Evolutionary conservation across 1,140 invertebrate genomes (phyloP).

Genomic region (Agrypnia vestita): DNA sequence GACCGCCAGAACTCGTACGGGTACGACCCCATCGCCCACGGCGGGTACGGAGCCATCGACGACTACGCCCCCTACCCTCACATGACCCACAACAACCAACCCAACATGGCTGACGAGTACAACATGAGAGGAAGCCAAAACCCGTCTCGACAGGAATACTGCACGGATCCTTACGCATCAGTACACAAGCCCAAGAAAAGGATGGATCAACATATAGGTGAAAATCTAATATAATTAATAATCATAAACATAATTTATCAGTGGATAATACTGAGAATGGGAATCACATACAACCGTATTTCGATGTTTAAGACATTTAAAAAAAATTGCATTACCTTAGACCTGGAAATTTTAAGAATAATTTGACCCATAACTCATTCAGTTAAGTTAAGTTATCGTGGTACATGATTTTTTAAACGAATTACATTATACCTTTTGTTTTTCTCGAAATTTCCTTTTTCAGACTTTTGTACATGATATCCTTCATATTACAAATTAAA

Average conservation of each 20-base stretch:
- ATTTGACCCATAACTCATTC: too few relatives aligned
- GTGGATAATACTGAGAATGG: background rate
- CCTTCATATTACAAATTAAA: too few relatives aligned
- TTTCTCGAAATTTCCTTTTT: too few relatives aligned
- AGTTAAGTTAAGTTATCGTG: too few relatives aligned
- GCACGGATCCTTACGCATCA: constrained; percentile 87
- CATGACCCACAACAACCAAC: constrained; percentile 78
- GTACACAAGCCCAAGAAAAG: constrained; percentile 91
- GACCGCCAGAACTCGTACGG: constrained; percentile 79
- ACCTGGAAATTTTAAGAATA: too few relatives aligned
- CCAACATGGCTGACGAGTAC: constrained; percentile 78
- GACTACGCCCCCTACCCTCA: constrained; percentile 90
- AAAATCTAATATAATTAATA: constrained; percentile 65
- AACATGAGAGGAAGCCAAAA: constrained; percentile 82
- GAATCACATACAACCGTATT: background rate
- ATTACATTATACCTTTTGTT: too few relatives aligned
- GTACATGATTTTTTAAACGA: too few relatives aligned
- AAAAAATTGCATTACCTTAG: too few relatives aligned
- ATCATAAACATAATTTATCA: background rate
- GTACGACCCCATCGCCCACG: constrained; percentile 85
- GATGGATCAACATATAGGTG: constrained; percentile 85
- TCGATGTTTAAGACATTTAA: too few relatives aligned
- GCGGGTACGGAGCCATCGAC: constrained; percentile 86
- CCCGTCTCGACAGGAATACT: constrained; percentile 88
- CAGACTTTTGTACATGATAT: too few relatives aligned